Percentiles rank a stretch among this genome's conserved stretches.
Conservation (phyloP, 2,113 vertebrate genomes). For the Odobenus rosmarus region DNA sequence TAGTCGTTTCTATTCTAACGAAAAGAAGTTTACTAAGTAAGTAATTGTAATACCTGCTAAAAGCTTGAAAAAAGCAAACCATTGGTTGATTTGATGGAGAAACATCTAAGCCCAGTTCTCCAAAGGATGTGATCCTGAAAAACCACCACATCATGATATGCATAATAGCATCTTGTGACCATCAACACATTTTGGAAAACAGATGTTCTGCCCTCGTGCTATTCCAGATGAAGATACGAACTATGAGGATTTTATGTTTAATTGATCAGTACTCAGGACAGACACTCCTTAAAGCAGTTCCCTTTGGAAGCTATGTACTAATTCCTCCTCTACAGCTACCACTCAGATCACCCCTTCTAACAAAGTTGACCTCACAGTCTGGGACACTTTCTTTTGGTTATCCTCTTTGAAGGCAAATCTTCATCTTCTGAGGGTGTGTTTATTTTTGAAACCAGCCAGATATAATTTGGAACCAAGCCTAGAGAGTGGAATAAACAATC, state of each 20-base stretch:
- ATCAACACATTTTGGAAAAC: neutral
- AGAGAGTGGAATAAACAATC: neutral
- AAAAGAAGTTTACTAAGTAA: neutral
- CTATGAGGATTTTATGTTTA: neutral
- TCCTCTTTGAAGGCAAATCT: neutral
- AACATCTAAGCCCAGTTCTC: neutral
- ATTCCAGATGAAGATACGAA: neutral
- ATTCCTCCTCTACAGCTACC: neutral
- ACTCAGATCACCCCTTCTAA: neutral
- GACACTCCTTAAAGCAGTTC: neutral
- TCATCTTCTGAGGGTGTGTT: neutral
- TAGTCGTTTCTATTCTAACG: neutral
- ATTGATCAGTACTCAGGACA: no score
- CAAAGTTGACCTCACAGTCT: neutral
- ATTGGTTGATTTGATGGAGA: neutral
- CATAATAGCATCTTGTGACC: neutral
- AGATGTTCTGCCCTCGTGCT: neutral
- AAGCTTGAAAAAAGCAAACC: neutral
- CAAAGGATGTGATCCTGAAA: neutral
- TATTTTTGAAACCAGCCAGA: neutral
- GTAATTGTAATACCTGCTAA: neutral
- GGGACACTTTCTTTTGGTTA: neutral
- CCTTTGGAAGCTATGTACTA: neutral
- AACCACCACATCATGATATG: neutral
- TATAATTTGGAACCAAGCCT: neutral